These are phyloP conservation scores for Caenorhabditis sp. DNA, from an alignment of 2,888 invertebrate species.

Conservation along the genomic window DNA sequence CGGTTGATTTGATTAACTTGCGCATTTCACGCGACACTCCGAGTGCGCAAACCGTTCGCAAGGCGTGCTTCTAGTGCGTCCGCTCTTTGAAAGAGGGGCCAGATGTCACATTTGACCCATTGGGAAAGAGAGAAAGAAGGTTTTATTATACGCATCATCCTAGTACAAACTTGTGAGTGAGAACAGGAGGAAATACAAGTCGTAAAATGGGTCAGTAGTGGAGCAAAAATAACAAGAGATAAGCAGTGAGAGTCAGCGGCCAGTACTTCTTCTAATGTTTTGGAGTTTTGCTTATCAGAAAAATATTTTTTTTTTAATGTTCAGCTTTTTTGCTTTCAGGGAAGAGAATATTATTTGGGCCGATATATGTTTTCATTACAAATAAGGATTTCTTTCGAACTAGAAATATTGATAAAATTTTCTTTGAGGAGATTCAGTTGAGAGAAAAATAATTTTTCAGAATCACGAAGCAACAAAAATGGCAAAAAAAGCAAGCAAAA, in stretches of 20 bases:
- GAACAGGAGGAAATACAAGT: neutral
- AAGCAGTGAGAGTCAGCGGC: neutral
- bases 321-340: too few relatives aligned
- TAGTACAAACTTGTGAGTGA: conserved; percentile 24
- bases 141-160: conserved; percentile 30
- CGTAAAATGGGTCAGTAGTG: neutral
- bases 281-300: too few relatives aligned
- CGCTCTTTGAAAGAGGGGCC: conserved; percentile 15
- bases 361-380: too few relatives aligned
- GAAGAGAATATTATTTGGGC: too few relatives aligned
- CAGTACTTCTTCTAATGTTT: too few relatives aligned
- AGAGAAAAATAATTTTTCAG: too few relatives aligned
- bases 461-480: too few relatives aligned
- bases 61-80: conserved; percentile 28
- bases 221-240: conserved; percentile 11
- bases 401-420: too few relatives aligned
- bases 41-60: conserved; percentile 36
- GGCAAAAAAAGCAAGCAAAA: too few relatives aligned
- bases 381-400: too few relatives aligned
- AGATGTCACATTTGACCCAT: conserved; percentile 46
- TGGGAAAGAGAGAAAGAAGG: conserved; percentile 34
- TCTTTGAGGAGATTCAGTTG: too few relatives aligned
- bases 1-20: conserved; percentile 62
- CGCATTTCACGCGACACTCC: conserved; percentile 38
- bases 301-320: too few relatives aligned